These are phyloP conservation scores for Agrotis segetum DNA, from an alignment of 2,888 invertebrate species.

Conservation along the genomic window DNA sequence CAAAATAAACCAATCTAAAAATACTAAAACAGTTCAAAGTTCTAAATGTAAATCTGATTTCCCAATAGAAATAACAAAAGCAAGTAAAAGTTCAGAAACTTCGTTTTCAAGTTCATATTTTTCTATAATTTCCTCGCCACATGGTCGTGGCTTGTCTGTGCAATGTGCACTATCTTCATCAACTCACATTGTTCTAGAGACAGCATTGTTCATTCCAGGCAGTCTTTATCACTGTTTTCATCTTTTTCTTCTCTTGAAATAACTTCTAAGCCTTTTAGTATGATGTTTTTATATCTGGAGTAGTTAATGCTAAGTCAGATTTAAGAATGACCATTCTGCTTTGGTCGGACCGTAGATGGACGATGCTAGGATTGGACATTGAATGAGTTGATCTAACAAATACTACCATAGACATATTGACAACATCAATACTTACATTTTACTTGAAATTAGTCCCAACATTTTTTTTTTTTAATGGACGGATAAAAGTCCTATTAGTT, in stretches of 20 bases:
- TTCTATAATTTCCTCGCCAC: not conserved
- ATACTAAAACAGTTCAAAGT: not conserved
- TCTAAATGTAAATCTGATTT: not conserved
- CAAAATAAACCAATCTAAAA: not conserved
- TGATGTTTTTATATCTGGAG: not conserved
- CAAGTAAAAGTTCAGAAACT: not conserved
- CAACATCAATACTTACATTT: too few species aligned
- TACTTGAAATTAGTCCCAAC: too few species aligned
- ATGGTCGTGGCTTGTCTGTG: not conserved
- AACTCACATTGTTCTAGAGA: constrained; percentile 43
- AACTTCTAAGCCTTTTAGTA: constrained; percentile 8
- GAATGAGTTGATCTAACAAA: too few species aligned
- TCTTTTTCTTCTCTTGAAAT: constrained; percentile 27
- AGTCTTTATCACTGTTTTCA: constrained; percentile 32
- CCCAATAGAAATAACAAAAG: constrained; percentile 2
- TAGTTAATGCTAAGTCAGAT: not conserved
- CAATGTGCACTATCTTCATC: constrained; percentile 35
- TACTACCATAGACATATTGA: too few species aligned
- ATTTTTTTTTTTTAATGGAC: too few species aligned
- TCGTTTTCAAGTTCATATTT: not conserved
- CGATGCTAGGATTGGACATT: too few species aligned
- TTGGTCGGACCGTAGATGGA: too few species aligned
- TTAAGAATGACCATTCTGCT: not conserved
- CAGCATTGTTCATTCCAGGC: constrained; percentile 34
- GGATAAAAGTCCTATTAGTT: too few species aligned